These are phyloP conservation scores for Procavia capensis DNA, from an alignment of 2,113 vertebrate species.

Conservation along the genomic window DNA sequence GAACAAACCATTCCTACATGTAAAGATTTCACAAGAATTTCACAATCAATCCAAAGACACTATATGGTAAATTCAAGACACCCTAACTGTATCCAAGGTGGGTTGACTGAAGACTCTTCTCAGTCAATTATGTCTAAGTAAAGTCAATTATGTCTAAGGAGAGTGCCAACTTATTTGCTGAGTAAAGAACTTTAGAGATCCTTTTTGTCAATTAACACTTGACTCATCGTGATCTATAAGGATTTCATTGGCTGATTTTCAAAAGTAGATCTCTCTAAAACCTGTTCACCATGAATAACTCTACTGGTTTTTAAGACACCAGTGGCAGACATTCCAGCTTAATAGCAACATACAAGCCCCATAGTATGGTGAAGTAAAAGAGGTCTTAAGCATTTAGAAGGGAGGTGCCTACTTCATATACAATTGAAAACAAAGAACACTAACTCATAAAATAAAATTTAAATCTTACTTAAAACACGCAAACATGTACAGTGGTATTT, in stretches of 20 bases:
- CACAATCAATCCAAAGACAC: neutral
- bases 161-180: neutral
- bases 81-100: neutral
- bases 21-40: neutral
- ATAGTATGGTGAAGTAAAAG: neutral
- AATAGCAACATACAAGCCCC: too few species aligned
- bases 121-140: neutral
- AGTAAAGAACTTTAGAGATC: neutral
- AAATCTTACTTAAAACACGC: neutral
- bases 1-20: neutral
- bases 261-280: too few species aligned
- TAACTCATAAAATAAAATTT: neutral
- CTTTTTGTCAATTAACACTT: too few species aligned
- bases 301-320: too few species aligned
- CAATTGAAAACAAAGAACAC: neutral
- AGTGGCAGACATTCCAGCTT: too few species aligned
- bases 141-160: neutral
- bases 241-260: too few species aligned
- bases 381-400: neutral
- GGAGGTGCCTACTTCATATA: neutral
- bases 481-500: neutral
- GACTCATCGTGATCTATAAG: too few species aligned
- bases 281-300: too few species aligned
- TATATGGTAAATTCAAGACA: neutral
- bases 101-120: neutral